Percentiles rank a stretch among this genome's conserved stretches.
Conservation (phyloP, 2,888 invertebrate species). For the Hybos culiciformis region DNA sequence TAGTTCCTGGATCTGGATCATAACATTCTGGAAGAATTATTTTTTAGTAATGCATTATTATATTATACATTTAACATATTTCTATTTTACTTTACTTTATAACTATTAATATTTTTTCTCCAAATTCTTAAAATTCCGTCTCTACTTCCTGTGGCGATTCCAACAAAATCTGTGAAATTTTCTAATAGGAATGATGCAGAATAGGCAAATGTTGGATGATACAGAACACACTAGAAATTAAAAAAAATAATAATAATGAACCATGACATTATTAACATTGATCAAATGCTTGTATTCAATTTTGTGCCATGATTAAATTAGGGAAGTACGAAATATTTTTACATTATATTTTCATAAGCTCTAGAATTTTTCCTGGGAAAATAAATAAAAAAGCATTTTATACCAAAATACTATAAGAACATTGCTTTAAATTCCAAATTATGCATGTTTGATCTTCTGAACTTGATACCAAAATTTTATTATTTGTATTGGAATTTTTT, state of each 20-base stretch:
- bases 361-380: not conserved
- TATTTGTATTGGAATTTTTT: not conserved
- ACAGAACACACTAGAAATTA: not conserved
- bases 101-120: not conserved
- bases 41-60: no score
- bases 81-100: no score
- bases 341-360: not conserved
- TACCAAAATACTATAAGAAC: not conserved
- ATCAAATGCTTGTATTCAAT: no score
- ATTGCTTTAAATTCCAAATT: not conserved
- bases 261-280: not conserved
- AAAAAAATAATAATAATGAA: not conserved
- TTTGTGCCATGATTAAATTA: no score
- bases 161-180: not conserved
- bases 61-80: no score
- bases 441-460: conserved; percentile 1
- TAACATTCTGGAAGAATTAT: not conserved
- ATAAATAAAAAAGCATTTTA: not conserved
- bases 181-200: not conserved
- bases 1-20: not conserved
- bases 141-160: not conserved
- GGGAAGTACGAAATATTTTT: no score
- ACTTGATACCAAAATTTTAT: not conserved
- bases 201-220: conserved; percentile 1
- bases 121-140: not conserved